Conservation (phyloP, 2,888 invertebrate genomes). For the Mimachlamys varia region DNA sequence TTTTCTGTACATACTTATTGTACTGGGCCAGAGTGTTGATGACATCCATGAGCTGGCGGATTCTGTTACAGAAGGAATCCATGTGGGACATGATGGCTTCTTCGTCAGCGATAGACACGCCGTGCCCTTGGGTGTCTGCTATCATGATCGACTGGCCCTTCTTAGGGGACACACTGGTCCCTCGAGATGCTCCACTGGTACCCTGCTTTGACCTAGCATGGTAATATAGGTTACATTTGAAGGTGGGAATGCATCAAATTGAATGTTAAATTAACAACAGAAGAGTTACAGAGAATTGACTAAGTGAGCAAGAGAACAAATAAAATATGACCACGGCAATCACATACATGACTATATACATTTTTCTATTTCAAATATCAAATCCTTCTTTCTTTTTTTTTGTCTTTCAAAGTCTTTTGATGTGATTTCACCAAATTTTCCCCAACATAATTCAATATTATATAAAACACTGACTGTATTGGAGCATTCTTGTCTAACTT, state of each 20-base stretch:
- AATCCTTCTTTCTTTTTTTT: no score
- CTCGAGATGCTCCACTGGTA: slow-evolving; percentile 62
- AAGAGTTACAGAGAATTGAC: neutral
- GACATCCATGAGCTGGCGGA: slow-evolving; percentile 78
- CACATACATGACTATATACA: no score
- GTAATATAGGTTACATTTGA: neutral
- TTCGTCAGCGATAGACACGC: slow-evolving; percentile 79
- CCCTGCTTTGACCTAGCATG: slow-evolving; percentile 62
- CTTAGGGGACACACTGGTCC: slow-evolving; percentile 63
- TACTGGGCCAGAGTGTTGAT: slow-evolving; percentile 79
- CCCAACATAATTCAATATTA: no score
- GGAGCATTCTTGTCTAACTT: neutral
- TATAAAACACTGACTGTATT: no score
- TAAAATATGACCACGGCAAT: no score
- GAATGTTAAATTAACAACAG: neutral
- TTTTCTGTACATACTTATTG: slow-evolving; percentile 69
- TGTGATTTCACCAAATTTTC: no score
- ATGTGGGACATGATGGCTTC: slow-evolving; percentile 79
- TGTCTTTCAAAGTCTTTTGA: no score
- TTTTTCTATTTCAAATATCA: neutral
- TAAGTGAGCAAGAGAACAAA: neutral
- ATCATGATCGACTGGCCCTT: slow-evolving; percentile 66
- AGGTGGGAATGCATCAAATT: neutral
- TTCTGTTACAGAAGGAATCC: slow-evolving; percentile 77
- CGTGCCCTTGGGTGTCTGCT: slow-evolving; percentile 69